phyloP scores from a whole-genome alignment of 92 coral and sea anemone species.

The Parazoanthus darwini region DNA sequence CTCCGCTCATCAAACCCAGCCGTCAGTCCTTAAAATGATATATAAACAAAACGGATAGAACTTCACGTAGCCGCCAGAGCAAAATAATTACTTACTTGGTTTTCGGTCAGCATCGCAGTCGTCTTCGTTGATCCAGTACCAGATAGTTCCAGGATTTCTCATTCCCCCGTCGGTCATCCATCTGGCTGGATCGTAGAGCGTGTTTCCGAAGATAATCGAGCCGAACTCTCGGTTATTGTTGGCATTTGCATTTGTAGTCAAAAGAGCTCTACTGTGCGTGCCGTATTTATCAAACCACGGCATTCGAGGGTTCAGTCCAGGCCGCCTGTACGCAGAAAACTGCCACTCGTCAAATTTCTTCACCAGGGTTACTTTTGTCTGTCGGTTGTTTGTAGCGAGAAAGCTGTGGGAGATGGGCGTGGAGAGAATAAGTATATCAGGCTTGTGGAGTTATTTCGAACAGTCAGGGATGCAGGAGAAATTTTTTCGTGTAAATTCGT shows the following conservation, averaged over 20 bases:
- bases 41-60: background rate
- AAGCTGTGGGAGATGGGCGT: background rate
- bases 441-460: background rate
- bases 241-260: background rate
- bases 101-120: background rate
- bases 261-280: background rate
- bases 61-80: background rate
- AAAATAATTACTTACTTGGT: background rate
- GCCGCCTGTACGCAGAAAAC: background rate
- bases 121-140: background rate
- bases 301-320: slow-evolving; percentile 4
- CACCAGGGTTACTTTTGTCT: slow-evolving; percentile 16
- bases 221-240: slow-evolving; percentile 1
- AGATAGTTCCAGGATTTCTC: slow-evolving; percentile 5
- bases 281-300: slow-evolving; percentile 24
- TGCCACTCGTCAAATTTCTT: slow-evolving; percentile 32
- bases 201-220: background rate
- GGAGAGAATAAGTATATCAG: background rate
- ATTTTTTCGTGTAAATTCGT: too few species aligned
- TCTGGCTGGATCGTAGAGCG: slow-evolving; percentile 2
- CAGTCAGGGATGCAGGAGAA: too few species aligned
- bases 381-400: slow-evolving; percentile 23
- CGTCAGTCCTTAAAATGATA: background rate
- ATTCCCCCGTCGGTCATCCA: slow-evolving; percentile 2
- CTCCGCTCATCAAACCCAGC: background rate